Conservation (phyloP, 2,113 vertebrate genomes). For the Lanius collurio region DNA sequence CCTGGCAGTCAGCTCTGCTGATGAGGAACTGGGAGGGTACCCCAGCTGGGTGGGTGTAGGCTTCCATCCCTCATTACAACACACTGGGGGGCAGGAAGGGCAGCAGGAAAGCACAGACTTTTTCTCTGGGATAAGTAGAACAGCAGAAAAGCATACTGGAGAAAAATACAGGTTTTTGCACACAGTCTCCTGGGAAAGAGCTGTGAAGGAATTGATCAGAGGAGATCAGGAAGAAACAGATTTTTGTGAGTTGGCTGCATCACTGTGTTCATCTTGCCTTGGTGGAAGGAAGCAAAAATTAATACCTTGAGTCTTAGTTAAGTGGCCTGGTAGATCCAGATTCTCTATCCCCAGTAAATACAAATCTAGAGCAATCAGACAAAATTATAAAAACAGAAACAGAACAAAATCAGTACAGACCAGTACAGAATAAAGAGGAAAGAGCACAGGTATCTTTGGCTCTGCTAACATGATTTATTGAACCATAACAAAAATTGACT, state of each 20-base stretch:
- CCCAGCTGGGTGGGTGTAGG: background rate
- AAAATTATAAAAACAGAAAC: background rate
- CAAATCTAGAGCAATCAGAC: background rate
- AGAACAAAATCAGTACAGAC: background rate
- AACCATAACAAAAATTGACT: background rate
- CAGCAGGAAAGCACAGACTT: background rate
- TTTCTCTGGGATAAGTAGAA: background rate
- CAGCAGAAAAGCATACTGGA: background rate
- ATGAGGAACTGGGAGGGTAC: rapidly evolving
- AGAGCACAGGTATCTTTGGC: background rate
- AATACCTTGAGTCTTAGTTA: background rate
- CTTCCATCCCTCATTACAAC: background rate
- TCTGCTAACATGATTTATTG: background rate
- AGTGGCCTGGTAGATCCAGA: background rate
- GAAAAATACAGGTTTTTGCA: background rate
- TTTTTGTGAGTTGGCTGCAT: background rate
- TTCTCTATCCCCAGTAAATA: background rate
- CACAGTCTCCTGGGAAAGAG: background rate
- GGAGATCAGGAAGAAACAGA: background rate
- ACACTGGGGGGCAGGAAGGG: background rate
- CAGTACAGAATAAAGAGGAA: background rate
- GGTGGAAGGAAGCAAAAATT: background rate
- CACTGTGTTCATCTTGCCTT: background rate
- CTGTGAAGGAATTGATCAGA: background rate
- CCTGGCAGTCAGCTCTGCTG: background rate